Evolutionary conservation across 2,888 invertebrate species (phyloP).

Genomic region (Odontocolon sp.): DNA sequence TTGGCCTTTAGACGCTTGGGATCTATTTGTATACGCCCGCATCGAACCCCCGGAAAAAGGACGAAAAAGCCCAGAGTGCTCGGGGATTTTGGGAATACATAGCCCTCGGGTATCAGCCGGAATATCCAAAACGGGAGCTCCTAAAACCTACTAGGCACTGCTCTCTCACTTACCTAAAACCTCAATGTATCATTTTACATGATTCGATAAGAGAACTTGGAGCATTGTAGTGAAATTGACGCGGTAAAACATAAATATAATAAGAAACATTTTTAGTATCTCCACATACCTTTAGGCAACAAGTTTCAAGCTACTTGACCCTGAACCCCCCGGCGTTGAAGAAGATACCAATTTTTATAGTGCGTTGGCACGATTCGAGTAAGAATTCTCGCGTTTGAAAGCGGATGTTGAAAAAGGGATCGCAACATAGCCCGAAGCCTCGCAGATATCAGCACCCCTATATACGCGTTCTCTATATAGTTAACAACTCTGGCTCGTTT

Average conservation of each 20-base stretch:
- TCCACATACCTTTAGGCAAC: constrained; percentile 2
- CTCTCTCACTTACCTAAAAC: not conserved
- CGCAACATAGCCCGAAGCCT: constrained; percentile 28
- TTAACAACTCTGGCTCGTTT: constrained; percentile 27
- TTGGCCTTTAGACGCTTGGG: constrained; percentile 26
- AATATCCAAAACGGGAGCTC: not conserved
- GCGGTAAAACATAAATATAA: constrained; percentile 11
- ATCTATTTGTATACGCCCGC: constrained; percentile 39
- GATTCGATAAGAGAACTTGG: constrained; percentile 4
- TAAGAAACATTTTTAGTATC: not conserved
- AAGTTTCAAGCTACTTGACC: not conserved
- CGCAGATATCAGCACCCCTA: constrained; percentile 27
- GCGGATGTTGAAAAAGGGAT: constrained; percentile 33
- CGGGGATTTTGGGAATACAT: constrained; percentile 60
- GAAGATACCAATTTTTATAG: constrained; percentile 46
- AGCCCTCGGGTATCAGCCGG: constrained; percentile 3
- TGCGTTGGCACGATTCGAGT: not conserved
- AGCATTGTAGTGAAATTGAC: constrained; percentile 10
- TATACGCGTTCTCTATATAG: constrained; percentile 32
- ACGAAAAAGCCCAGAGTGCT: constrained; percentile 53
- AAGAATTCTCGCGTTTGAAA: constrained; percentile 27
- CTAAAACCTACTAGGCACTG: no score
- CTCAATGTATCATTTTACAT: not conserved
- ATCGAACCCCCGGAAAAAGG: constrained; percentile 1
- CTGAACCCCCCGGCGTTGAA: constrained; percentile 7